Conservation (phyloP, 2,797 vertebrate species). For the Pseudomugil gertrudae region DNA sequence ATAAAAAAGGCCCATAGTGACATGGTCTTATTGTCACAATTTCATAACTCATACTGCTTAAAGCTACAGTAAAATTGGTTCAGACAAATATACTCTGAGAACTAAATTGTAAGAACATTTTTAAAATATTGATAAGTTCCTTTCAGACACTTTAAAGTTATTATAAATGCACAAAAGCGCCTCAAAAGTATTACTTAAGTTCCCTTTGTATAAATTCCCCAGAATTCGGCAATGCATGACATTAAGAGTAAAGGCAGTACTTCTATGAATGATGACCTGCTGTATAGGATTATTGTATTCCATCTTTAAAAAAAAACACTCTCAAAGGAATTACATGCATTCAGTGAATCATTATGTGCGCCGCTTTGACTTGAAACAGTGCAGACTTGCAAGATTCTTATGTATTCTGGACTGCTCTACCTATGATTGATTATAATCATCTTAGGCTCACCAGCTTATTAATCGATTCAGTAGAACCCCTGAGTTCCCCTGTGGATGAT, state of each 20-base stretch:
- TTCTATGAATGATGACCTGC: constrained; percentile 37
- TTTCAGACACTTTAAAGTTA: not conserved
- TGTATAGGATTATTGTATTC: constrained; percentile 28
- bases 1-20: not conserved
- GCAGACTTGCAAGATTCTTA: constrained; percentile 25
- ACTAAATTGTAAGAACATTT: not conserved
- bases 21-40: no score
- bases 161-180: constrained; percentile 3
- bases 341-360: constrained; percentile 34
- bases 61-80: not conserved
- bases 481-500: constrained; percentile 57
- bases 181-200: not conserved
- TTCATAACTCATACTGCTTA: not conserved
- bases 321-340: constrained; percentile 34
- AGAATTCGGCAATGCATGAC: not conserved
- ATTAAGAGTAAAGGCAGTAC: constrained; percentile 24
- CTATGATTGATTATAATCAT: constrained; percentile 78
- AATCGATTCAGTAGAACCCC: constrained; percentile 74
- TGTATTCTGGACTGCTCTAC: constrained; percentile 50
- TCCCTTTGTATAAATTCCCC: constrained; percentile 21
- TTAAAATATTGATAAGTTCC: not conserved
- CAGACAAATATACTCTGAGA: not conserved
- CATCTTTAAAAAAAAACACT: constrained; percentile 20
- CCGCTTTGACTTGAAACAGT: constrained; percentile 35
- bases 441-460: constrained; percentile 73